phyloP scores from a whole-genome alignment of 2,113 vertebrate species.

The Scopus umbretta region DNA sequence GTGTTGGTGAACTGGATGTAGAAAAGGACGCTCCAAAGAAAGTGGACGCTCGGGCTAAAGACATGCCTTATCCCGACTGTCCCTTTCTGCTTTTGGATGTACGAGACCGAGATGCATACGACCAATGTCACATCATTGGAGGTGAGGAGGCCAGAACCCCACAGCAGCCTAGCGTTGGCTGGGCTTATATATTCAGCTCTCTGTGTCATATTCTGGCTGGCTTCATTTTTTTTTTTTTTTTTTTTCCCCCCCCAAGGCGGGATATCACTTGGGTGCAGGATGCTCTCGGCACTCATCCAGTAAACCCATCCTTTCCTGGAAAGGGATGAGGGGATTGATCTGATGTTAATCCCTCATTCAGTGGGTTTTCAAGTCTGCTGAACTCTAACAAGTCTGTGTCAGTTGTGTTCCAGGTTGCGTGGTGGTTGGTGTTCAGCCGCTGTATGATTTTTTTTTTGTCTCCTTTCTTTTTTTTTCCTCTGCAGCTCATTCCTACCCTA shows the following conservation, averaged over 20 bases:
- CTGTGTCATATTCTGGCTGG: background rate
- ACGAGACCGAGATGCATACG: conserved; percentile 83
- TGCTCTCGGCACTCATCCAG: background rate
- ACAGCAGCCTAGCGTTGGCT: background rate
- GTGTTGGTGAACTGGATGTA: conserved; percentile 88
- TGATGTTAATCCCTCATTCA: background rate
- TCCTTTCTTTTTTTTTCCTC: background rate
- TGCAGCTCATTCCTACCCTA: conserved; percentile 88
- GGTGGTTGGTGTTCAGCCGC: background rate
- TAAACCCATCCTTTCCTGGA: background rate
- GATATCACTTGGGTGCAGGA: background rate
- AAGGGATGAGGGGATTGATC: background rate
- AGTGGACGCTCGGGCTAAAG: background rate
- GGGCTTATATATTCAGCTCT: background rate
- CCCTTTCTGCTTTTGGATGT: conserved; percentile 94
- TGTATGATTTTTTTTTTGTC: background rate
- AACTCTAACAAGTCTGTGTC: too few relatives aligned
- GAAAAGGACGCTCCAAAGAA: conserved; percentile 67
- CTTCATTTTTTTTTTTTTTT: background rate
- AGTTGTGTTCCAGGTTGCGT: background rate
- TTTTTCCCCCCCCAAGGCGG: background rate
- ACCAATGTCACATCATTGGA: conserved; percentile 87
- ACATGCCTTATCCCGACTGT: conserved; percentile 85
- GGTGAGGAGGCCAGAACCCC: conserved; percentile 64
- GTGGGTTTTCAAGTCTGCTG: background rate